A percentile compares a stretch with the other conserved stretches of the same genome.
Evolutionary conservation across 2,113 vertebrate genomes (phyloP).

Genomic region (Gopherus evgoodei): DNA sequence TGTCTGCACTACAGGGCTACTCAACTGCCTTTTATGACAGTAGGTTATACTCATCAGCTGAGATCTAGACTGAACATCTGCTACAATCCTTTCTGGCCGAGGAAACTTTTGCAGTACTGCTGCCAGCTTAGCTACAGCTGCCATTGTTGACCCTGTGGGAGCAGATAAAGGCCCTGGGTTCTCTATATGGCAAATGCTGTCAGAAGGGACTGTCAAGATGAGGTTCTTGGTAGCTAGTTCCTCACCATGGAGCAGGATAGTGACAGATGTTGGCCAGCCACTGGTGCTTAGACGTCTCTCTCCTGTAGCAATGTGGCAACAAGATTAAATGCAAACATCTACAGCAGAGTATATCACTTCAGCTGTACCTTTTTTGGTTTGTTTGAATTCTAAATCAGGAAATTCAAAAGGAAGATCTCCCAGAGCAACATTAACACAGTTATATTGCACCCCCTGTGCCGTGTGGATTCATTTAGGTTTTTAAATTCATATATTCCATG

Average conservation of each 20-base stretch:
- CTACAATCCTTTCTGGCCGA: neutral
- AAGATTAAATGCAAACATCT: conserved; percentile 66
- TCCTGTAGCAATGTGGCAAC: conserved; percentile 68
- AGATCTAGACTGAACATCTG: conserved; percentile 80
- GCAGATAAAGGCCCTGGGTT: too few species aligned
- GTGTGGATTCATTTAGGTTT: neutral
- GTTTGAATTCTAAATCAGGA: conserved; percentile 81
- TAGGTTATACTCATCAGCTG: conserved; percentile 62
- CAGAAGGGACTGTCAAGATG: neutral
- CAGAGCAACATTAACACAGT: conserved; percentile 79
- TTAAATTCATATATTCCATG: neutral
- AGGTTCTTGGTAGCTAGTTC: rapidly evolving
- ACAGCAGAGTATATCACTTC: conserved; percentile 75
- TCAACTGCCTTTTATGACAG: neutral
- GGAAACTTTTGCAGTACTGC: neutral
- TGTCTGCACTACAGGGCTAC: neutral
- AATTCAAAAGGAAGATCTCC: conserved; percentile 64
- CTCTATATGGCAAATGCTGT: neutral
- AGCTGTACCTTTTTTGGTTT: conserved; percentile 74
- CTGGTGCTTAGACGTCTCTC: neutral
- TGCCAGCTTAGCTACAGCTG: neutral
- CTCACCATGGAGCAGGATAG: neutral
- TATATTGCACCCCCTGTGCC: conserved; percentile 80
- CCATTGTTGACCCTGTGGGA: neutral
- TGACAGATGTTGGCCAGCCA: neutral